Percentiles rank a stretch among this genome's conserved stretches.
Conservation (phyloP, 1,140 invertebrate genomes). For the Acromyrmex heyeri region DNA sequence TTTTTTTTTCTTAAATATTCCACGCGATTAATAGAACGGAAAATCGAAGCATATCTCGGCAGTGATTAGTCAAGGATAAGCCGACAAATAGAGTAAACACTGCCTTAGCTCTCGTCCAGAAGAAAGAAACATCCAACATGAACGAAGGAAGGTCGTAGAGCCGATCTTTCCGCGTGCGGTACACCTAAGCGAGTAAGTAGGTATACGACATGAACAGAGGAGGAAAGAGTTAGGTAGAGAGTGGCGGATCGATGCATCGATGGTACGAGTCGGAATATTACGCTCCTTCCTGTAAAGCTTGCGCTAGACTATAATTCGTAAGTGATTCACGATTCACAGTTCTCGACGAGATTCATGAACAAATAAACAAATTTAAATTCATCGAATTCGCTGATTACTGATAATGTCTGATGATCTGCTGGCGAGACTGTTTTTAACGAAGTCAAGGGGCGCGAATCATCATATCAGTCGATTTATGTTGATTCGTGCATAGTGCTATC, state of each 20-base stretch:
- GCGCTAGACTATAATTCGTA: neutral
- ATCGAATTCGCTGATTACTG: neutral
- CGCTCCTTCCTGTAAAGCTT: neutral
- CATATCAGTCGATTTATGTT: neutral
- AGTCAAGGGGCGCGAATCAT: neutral
- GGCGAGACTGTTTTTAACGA: neutral
- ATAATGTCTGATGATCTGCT: too few relatives aligned
- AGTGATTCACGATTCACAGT: neutral
- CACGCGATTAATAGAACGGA: neutral
- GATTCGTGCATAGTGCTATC: too few relatives aligned
- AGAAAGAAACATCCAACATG: constrained; percentile 48
- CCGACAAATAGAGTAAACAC: constrained; percentile 1
- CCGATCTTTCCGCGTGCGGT: constrained; percentile 55
- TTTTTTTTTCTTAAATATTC: neutral
- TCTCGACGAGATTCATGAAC: neutral
- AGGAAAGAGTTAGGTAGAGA: constrained; percentile 70
- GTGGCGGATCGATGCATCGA: constrained; percentile 79
- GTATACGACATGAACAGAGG: constrained; percentile 43
- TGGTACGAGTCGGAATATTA: constrained; percentile 63
- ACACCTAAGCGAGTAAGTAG: constrained; percentile 61
- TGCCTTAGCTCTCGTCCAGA: neutral
- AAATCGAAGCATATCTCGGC: neutral
- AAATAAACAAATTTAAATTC: neutral
- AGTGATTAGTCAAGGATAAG: neutral
- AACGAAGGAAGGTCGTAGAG: constrained; percentile 53